Base-by-base conservation (phyloP, 2,797 vertebrate species). In the Octomys mimax region DNA sequence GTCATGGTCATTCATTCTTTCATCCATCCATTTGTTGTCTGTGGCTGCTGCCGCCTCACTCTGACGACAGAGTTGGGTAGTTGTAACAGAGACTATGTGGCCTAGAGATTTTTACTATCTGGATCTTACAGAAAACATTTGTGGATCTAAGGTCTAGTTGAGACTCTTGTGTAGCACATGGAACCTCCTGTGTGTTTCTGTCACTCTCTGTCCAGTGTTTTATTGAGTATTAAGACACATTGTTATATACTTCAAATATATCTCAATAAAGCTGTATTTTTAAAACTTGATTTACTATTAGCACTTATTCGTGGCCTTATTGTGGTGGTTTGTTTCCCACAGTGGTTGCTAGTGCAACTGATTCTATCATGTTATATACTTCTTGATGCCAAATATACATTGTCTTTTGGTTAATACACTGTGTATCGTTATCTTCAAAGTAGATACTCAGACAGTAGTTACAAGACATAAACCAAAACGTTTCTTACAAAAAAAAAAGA, bases 111-210 rank as follows among this genome's bases (percentile, higher is more conserved):
- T 73, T 92, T 95, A 68, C 62, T 82, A 0, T 92, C 75, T 88
- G 73, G 31, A 18, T 93, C 86, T 68, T 92, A 75, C 28, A 94
- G 85, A 95, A 91, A 73, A 91, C 71, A 31, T 46, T 95, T 87
- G 71, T 49, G 16, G 5, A 89, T 39, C 57, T 87, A 66, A 95
- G 81, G 46, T 96, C 66, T 57, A 70, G 22, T 87, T 46, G 57
- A 70, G 31, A 88, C 33, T 70, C 62, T 79, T 46, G n/a, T 62
- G 18, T 62, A 39, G 31, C 68, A 19, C 9, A n/a, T 68, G 73
- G 81, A 62, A 77, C 24, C 66, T 73, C 36, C 54, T 24, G 49
- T 21, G 3, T 70, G 22, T 21, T 54, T 86, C 54, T 89, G 6
- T 46, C 24, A 42, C 39, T 75, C 36, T 73, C 71, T 75, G 42